Conservation (phyloP, 2,888 invertebrate species). For the Trachelus iudaicus region DNA sequence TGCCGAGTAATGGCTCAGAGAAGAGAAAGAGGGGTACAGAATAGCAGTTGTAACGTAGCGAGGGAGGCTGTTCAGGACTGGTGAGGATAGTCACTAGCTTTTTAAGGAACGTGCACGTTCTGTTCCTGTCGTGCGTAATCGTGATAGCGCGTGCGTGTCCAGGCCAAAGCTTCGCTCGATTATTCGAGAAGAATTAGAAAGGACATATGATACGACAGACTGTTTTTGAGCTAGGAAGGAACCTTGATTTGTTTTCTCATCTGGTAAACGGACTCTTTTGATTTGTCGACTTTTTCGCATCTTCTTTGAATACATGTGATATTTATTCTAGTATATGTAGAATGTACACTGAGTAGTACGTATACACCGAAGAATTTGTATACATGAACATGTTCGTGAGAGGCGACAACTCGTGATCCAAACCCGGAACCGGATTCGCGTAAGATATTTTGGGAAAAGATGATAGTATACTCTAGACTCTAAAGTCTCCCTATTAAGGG, state of each 20-base stretch:
- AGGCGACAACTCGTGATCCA: slow-evolving; percentile 2
- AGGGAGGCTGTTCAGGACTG: neutral
- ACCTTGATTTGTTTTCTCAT: neutral
- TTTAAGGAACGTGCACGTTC: neutral
- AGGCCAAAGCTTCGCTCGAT: neutral
- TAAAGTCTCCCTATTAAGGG: neutral
- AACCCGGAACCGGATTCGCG: slow-evolving; percentile 17
- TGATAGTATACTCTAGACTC: neutral
- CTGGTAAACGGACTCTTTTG: neutral
- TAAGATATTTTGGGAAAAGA: neutral
- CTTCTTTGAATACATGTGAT: neutral
- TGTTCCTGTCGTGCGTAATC: neutral
- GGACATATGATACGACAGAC: neutral
- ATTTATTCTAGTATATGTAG: neutral
- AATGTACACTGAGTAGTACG: neutral
- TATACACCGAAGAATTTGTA: neutral
- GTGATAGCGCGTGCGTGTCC: neutral
- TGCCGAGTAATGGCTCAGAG: neutral
- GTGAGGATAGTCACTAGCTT: neutral
- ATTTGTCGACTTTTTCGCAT: neutral
- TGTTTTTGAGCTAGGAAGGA: neutral
- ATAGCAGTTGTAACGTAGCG: neutral
- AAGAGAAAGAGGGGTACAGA: neutral
- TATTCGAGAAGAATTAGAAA: neutral
- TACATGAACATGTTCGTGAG: neutral